A percentile compares a stretch with the other conserved stretches of the same genome.
These are phyloP conservation scores for Camponotus floridanus DNA, from an alignment of 1,140 invertebrate species.

Conservation along the genomic window DNA sequence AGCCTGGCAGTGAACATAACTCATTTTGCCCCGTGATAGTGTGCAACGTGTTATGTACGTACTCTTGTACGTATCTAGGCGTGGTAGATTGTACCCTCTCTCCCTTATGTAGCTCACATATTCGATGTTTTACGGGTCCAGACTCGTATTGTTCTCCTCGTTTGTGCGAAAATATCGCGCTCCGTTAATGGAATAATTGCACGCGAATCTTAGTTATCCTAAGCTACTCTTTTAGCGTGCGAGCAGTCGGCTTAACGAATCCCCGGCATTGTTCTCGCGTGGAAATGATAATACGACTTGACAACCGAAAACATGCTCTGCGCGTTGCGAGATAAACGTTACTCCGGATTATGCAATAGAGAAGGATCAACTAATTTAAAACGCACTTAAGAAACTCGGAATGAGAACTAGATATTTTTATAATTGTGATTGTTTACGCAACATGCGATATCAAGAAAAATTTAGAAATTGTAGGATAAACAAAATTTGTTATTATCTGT, in stretches of 20 bases:
- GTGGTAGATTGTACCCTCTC: constrained; percentile 40
- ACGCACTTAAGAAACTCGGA: not conserved
- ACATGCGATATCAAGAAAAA: not conserved
- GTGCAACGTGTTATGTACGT: constrained; percentile 11
- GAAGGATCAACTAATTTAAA: not conserved
- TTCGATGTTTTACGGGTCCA: constrained; percentile 17
- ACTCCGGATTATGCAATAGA: not conserved
- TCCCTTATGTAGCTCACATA: constrained; percentile 23
- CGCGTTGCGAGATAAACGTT: constrained; percentile 9
- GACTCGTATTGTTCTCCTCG: constrained; percentile 55
- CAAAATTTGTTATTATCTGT: not conserved
- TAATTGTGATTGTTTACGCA: not conserved
- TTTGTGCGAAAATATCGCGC: constrained; percentile 28
- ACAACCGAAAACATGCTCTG: not conserved
- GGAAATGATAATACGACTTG: constrained; percentile 30
- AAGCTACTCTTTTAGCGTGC: not conserved
- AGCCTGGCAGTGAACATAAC: constrained; percentile 79
- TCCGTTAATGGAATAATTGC: constrained; percentile 20
- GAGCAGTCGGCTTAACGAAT: not conserved
- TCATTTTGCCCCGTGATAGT: constrained; percentile 67
- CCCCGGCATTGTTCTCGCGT: constrained; percentile 29
- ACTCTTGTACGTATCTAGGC: constrained; percentile 48
- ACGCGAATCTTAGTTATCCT: constrained; percentile 3
- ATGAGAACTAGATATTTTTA: not conserved
- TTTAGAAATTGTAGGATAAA: not conserved